Evolutionary conservation across 2,113 vertebrate species (phyloP), one percentile per base, ranked within the genome.

Genomic region (Takifugu flavidus): DNA sequence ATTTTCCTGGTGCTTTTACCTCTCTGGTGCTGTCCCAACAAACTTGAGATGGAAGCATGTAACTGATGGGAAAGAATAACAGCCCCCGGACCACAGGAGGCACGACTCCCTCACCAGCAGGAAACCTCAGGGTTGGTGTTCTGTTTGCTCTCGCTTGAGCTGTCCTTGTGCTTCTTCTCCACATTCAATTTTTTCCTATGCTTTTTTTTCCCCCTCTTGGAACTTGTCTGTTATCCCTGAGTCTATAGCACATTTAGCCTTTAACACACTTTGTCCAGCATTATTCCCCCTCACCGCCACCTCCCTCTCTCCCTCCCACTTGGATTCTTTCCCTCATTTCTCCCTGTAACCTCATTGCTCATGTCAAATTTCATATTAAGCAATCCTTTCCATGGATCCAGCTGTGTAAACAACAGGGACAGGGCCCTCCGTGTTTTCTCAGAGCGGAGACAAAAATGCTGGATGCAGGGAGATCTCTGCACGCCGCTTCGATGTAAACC

Each of bases 291-390:
- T 53, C 27, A 8, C 43, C 55, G n/a, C 45, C 74, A n/a, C 59
- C 78, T 55, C 28, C 13, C 34, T 46, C 42, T 67, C 67, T 53
- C 53, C 67, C 56, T 54, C 74, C 57, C 52, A 47, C 75, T 74
- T 87, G 83, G 76, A 72, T 78, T 59, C 20, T 2, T 55, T 75
- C 63, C 60, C 65, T 66, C 45, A 66, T 79, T 65, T 79, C 74
- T 79, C 65, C 39, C 61, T 47, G 45, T 81, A 77, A 79, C 76
- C 77, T 79, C 83, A 68, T 68, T 54, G 20, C 79, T 84, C 79
- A 83, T 75, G 83, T 90, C 86, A 90, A 88, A 89, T 91, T 89
- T 89, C 86, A 91, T 84, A 87, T 91, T 85, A 86, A 89, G 87
- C 89, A 91, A 90, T 89, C 86, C 74, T 87, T 89, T 90, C 85